phyloP scores from a whole-genome alignment of 2,113 vertebrate genomes.

The Sebastes schlegelii region DNA sequence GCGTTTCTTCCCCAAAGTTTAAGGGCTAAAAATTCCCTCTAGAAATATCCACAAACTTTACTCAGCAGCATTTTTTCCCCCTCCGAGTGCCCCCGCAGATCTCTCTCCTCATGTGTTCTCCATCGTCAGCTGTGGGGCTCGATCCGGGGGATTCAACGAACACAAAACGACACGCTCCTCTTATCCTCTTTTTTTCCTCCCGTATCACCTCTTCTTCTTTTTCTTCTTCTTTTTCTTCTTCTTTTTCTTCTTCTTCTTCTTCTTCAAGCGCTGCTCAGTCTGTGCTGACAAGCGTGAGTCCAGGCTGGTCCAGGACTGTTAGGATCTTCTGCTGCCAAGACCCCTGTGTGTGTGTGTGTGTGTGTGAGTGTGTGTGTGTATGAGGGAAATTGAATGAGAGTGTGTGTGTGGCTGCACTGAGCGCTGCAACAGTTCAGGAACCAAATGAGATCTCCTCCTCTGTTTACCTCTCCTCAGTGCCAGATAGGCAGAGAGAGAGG shows the following conservation, averaged over 20 bases:
- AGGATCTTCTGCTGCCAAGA: constrained; percentile 25
- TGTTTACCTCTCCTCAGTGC: constrained; percentile 63
- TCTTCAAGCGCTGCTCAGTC: constrained; percentile 23
- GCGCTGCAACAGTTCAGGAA: constrained; percentile 82
- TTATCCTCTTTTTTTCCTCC: constrained; percentile 19
- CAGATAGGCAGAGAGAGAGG: constrained; percentile 38
- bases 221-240: constrained; percentile 17
- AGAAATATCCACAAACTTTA: constrained; percentile 76
- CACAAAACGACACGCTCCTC: constrained; percentile 27
- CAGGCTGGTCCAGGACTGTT: constrained; percentile 39
- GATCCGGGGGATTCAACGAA: constrained; percentile 6
- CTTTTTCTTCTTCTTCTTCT: constrained; percentile 23
- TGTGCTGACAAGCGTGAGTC: constrained; percentile 47
- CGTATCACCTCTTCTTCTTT: background rate
- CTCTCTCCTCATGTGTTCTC: constrained; percentile 62
- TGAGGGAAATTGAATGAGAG: constrained; percentile 16
- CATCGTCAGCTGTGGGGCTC: constrained; percentile 38
- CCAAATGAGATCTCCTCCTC: constrained; percentile 75
- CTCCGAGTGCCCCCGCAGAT: constrained; percentile 1
- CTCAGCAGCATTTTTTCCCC: constrained; percentile 55
- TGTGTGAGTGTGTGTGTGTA: background rate
- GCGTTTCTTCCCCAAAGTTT: constrained; percentile 39
- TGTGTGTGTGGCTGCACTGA: constrained; percentile 41
- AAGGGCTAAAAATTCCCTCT: constrained; percentile 37
- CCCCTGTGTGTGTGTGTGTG: constrained; percentile 12